These are phyloP conservation scores for Tichodroma muraria DNA, from an alignment of 2,113 vertebrate species.

Conservation along the genomic window DNA sequence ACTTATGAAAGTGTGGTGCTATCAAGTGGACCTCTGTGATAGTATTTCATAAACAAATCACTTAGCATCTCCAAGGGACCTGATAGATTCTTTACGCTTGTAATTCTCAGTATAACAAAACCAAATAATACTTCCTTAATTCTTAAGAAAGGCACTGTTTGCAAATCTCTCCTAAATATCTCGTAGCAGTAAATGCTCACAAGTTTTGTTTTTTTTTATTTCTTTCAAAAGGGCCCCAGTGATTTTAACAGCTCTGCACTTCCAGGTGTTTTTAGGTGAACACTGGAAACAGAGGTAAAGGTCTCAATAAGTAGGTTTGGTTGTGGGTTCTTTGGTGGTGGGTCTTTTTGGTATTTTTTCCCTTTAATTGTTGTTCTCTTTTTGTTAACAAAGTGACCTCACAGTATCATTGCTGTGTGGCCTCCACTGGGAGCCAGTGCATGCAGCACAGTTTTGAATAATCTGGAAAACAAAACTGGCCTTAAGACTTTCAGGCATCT, in stretches of 20 bases:
- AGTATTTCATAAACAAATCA: background rate
- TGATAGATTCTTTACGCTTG: background rate
- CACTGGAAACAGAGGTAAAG: background rate
- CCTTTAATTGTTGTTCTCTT: background rate
- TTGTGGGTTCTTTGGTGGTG: rapidly evolving
- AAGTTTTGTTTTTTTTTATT: background rate
- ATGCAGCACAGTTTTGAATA: background rate
- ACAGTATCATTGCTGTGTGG: background rate
- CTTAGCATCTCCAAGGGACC: background rate
- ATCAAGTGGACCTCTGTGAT: background rate
- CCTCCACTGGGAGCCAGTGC: background rate
- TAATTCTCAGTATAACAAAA: background rate
- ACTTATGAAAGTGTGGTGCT: background rate
- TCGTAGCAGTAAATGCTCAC: background rate
- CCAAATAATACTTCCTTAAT: background rate
- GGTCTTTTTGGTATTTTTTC: background rate
- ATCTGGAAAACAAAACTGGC: background rate
- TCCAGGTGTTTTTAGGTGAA: background rate
- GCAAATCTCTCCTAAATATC: background rate
- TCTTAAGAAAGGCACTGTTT: background rate
- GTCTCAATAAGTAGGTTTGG: background rate
- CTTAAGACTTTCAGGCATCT: background rate
- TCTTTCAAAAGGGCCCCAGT: background rate
- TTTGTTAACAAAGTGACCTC: background rate
- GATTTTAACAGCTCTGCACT: background rate